Evolutionary conservation across 2,797 vertebrate species (phyloP).

Genomic region (Gouania willdenowi): DNA sequence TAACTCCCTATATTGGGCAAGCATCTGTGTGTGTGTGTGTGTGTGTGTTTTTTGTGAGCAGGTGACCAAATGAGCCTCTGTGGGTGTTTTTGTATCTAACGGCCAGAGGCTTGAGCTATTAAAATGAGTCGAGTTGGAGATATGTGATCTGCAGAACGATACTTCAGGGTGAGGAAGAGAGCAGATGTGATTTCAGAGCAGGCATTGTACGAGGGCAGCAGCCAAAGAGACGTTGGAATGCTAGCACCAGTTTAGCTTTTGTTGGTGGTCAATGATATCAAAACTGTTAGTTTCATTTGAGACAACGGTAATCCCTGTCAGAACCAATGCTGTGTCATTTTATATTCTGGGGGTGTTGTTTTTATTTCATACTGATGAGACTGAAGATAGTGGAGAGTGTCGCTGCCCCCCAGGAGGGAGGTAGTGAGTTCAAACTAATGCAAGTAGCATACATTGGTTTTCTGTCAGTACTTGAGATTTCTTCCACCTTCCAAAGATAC

Average conservation of each 20-base stretch:
- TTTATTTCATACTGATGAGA: conserved; percentile 15
- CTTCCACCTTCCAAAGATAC: too few species aligned
- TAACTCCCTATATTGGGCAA: conserved; percentile 43
- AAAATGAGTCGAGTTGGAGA: conserved; percentile 26
- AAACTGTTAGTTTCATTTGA: conserved; percentile 40
- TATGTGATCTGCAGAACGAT: conserved; percentile 33
- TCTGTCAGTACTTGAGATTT: too few species aligned
- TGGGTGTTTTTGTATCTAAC: background rate
- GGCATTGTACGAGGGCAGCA: conserved; percentile 29
- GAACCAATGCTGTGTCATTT: conserved; percentile 16
- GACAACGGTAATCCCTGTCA: conserved; percentile 28
- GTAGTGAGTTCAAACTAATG: too few species aligned
- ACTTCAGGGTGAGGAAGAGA: conserved; percentile 43
- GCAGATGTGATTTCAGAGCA: conserved; percentile 38
- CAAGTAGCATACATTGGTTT: too few species aligned
- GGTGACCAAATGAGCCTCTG: conserved; percentile 10
- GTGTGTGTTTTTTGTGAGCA: conserved; percentile 3
- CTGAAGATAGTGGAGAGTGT: too few species aligned
- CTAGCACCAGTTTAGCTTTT: conserved; percentile 34
- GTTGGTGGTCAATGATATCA: conserved; percentile 25
- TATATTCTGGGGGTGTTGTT: conserved; percentile 7
- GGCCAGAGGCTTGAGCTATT: conserved; percentile 25
- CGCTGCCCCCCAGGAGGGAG: too few species aligned
- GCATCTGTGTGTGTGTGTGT: conserved; percentile 1
- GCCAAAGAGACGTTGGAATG: conserved; percentile 35